Evolutionary conservation across 2,797 vertebrate species (phyloP).

Genomic region (Moxostoma hubbsi): DNA sequence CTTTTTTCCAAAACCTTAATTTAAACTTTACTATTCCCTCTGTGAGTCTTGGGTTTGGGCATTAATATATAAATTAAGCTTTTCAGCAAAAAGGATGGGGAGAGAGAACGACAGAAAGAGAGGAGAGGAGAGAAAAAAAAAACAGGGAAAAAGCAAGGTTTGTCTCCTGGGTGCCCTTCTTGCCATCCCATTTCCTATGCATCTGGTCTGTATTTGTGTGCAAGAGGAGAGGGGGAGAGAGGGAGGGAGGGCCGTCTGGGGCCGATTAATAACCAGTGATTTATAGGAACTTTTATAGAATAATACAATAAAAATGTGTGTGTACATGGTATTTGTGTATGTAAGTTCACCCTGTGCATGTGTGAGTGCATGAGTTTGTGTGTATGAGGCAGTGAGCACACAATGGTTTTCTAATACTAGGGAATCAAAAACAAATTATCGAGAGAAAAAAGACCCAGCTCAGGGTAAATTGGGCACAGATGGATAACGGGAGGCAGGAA

Average conservation of each 20-base stretch:
- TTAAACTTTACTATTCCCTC: slow-evolving; percentile 79
- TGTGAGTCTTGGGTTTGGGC: slow-evolving; percentile 77
- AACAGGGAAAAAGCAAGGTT: slow-evolving; percentile 73
- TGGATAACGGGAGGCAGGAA: slow-evolving; percentile 79
- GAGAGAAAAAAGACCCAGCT: slow-evolving; percentile 82
- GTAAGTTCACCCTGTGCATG: slow-evolving; percentile 50
- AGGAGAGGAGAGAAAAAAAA: slow-evolving; percentile 48
- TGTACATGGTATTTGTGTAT: slow-evolving; percentile 68
- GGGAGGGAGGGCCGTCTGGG: slow-evolving; percentile 81
- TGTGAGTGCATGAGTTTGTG: slow-evolving; percentile 31
- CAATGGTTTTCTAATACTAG: slow-evolving; percentile 94
- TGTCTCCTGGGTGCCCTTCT: slow-evolving; percentile 89
- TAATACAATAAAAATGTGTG: slow-evolving; percentile 95
- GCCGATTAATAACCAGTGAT: slow-evolving; percentile 97
- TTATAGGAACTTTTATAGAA: slow-evolving; percentile 99
- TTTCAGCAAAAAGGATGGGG: slow-evolving; percentile 72
- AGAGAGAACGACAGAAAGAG: slow-evolving; percentile 40
- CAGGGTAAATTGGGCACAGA: slow-evolving; percentile 95
- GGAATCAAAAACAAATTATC: slow-evolving; percentile 99
- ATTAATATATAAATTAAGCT: slow-evolving; percentile 76
- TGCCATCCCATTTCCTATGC: slow-evolving; percentile 89
- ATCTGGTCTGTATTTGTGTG: slow-evolving; percentile 85
- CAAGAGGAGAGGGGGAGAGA: slow-evolving; percentile 63
- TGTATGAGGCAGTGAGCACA: slow-evolving; percentile 76
- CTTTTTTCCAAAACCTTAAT: slow-evolving; percentile 74